phyloP scores from a whole-genome alignment of 1,140 invertebrate species.

The Drosophila sp. region DNA sequence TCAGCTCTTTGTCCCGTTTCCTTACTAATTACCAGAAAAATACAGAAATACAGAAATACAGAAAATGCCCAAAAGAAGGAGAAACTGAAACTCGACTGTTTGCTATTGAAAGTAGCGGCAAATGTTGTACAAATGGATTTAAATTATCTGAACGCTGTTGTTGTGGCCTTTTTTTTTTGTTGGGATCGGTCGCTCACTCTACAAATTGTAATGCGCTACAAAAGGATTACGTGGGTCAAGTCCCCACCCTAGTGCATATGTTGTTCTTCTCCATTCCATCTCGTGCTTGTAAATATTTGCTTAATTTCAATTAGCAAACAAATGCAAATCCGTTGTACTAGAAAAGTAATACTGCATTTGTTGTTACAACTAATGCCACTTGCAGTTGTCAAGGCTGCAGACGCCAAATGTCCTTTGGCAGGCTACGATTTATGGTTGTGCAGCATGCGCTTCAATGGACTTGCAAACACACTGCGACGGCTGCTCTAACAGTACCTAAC shows the following conservation, averaged over 20 bases:
- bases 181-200: conserved; percentile 32
- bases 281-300: conserved; percentile 65
- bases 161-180: conserved; percentile 29
- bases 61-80: not conserved
- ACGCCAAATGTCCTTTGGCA: conserved; percentile 35
- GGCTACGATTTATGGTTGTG: conserved; percentile 53
- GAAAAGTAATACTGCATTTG: conserved; percentile 59
- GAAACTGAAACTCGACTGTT: conserved; percentile 38
- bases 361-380: conserved; percentile 75
- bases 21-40: conserved; percentile 73
- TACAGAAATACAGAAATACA: conserved; percentile 2
- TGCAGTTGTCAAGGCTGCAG: conserved; percentile 81
- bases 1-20: conserved; percentile 36
- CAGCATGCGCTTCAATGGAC: conserved; percentile 35
- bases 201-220: conserved; percentile 76
- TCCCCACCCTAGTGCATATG: conserved; percentile 17
- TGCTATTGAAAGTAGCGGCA: conserved; percentile 64
- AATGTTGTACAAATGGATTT: conserved; percentile 83
- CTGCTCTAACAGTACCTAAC: not conserved
- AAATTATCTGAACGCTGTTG: conserved; percentile 60
- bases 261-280: no score
- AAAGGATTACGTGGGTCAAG: conserved; percentile 84
- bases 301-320: conserved; percentile 84
- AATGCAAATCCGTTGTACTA: conserved; percentile 81
- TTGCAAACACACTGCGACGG: conserved; percentile 23